Evolutionary conservation across 2,888 invertebrate genomes (phyloP), one percentile per base, ranked within the genome.

Genomic region (Lycocerus yunnanus): DNA sequence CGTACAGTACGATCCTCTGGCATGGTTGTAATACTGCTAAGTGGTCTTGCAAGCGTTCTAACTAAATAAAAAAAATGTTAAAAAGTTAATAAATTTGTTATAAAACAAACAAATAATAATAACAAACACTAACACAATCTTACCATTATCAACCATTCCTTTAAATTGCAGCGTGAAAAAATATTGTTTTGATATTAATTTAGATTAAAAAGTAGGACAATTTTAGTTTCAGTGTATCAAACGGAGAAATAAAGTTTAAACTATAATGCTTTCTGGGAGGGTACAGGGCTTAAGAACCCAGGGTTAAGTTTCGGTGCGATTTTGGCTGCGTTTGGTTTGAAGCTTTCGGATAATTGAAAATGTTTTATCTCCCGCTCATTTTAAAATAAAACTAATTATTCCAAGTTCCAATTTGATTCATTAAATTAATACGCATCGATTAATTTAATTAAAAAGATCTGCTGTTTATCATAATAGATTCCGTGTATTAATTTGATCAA

Each of bases 1-100:
- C 94, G 83, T 93, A 91, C 13, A 94, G 87, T 0, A 90, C 91
- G 2, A 93, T 85, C 77, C 91, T 90, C 75, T 90, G 88, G 78
- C 90, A 89, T 5, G 90, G 88, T 20, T 87, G 82, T 16, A 93
- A 83, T 1, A 82, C 81, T 67, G 83, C 83, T 43, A 93, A 83
- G 68, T 87, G 87, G n/a, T 80, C 76, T 61, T 87, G 88, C 61
- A 93, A 86, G 78, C 88, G 85, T 73, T 85, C 78, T 80, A 90
- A 89, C 91, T 92, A 81, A 58, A 84, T 84, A 67, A 69, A 73
- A 74, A 67, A 21, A n/a, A 66, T 4, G 10, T n/a, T n/a, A n/a
- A 58, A 60, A 60, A 61, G 24, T 63, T 11, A 20, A 61, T 21
- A 15, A 15, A 27, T 61, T 59, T 65, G 71, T 11, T 6, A n/a